Conservation (phyloP, 2,797 vertebrate species). For the Fratercula arctica region DNA sequence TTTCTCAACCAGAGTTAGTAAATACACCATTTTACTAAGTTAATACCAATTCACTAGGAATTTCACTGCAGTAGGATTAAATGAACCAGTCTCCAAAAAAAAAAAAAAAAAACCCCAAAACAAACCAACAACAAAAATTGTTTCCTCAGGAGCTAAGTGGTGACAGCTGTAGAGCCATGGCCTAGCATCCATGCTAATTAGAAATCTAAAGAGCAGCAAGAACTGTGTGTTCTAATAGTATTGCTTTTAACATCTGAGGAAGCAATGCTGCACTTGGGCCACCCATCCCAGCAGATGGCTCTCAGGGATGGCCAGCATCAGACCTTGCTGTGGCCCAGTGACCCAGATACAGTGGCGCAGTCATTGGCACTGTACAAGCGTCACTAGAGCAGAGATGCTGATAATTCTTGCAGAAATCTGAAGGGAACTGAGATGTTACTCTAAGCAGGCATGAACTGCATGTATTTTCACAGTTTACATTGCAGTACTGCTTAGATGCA, state of each 20-base stretch:
- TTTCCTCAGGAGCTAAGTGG: not conserved
- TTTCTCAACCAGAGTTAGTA: not conserved
- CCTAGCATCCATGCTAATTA: not conserved
- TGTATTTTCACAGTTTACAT: not conserved
- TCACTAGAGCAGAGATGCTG: not conserved
- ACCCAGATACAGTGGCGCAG: fast-evolving
- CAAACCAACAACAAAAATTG: not conserved
- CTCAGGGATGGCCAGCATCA: not conserved
- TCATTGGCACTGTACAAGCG: not conserved
- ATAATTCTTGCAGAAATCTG: not conserved
- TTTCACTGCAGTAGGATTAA: not conserved
- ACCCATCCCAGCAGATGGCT: not conserved
- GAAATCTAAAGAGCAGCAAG: not conserved
- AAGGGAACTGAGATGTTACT: not conserved
- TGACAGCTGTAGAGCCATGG: not conserved
- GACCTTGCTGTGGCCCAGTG: not conserved
- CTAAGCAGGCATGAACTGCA: not conserved
- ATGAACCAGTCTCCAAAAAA: not conserved
- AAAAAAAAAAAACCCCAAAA: not conserved
- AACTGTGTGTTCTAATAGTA: not conserved
- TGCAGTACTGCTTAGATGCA: not conserved
- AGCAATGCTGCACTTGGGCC: not conserved
- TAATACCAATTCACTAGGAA: not conserved
- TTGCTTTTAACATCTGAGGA: not conserved
- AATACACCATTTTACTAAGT: not conserved